Evolutionary conservation across 2,113 vertebrate species (phyloP).

Genomic region (Xiphophorus couchianus): DNA sequence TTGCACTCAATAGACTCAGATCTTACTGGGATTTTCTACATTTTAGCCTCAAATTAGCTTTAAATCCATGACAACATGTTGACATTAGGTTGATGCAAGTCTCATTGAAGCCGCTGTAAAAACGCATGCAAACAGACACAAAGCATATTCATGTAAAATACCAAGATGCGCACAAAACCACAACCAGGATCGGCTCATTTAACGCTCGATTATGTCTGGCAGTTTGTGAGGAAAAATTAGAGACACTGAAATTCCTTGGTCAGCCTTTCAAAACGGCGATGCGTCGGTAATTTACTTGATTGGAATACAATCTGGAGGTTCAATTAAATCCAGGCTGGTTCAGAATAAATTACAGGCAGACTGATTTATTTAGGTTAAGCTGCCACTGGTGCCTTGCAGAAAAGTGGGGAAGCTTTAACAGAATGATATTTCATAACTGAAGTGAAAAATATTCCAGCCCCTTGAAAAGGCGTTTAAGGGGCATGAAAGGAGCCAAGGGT

Average conservation of each 20-base stretch:
- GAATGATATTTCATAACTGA: slow-evolving; percentile 65
- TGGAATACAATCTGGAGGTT: slow-evolving; percentile 61
- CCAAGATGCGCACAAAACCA: slow-evolving; percentile 19
- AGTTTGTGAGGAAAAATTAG: slow-evolving; percentile 46
- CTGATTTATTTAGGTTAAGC: slow-evolving; percentile 84
- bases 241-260: slow-evolving; percentile 62
- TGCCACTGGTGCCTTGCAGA: slow-evolving; percentile 51
- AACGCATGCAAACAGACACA: slow-evolving; percentile 19
- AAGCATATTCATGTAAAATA: slow-evolving; percentile 38
- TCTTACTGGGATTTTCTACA: slow-evolving; percentile 22
- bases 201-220: slow-evolving; percentile 36
- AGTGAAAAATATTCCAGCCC: slow-evolving; percentile 71
- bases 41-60: slow-evolving; percentile 67
- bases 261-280: slow-evolving; percentile 55
- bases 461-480: slow-evolving; percentile 73
- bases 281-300: slow-evolving; percentile 65
- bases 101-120: slow-evolving; percentile 10
- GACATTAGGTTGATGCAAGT: slow-evolving; percentile 28
- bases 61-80: slow-evolving; percentile 53
- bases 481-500: slow-evolving; percentile 78
- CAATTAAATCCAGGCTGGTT: slow-evolving; percentile 70
- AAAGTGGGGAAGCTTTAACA: slow-evolving; percentile 64
- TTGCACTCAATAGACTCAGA: slow-evolving; percentile 13
- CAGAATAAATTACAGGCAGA: slow-evolving; percentile 69
- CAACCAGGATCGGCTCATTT: slow-evolving; percentile 41